Evolutionary conservation across 2,113 vertebrate species (phyloP).

Genomic region (Panthera leo): DNA sequence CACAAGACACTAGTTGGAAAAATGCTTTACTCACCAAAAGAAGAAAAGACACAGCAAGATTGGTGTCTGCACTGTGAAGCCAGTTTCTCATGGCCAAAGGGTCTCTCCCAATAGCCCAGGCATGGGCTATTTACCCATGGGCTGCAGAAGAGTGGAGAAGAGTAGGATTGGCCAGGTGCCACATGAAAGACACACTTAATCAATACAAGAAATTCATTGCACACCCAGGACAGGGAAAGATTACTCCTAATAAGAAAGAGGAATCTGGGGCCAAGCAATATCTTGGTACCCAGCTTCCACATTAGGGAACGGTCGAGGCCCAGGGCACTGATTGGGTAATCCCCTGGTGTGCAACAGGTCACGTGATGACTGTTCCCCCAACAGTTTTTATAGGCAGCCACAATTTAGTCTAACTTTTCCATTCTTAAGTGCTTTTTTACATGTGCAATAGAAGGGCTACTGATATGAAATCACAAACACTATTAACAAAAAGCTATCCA

Average conservation of each 20-base stretch:
- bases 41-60: background rate
- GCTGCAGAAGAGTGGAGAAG: background rate
- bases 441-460: background rate
- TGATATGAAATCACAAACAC: constrained; percentile 39
- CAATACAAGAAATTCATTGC: background rate
- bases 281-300: background rate
- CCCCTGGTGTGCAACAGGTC: too few relatives aligned
- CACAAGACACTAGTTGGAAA: background rate
- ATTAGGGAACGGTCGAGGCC: background rate
- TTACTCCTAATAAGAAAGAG: background rate
- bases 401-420: constrained; percentile 47
- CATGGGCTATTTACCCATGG: too few relatives aligned
- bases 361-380: background rate
- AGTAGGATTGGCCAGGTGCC: background rate
- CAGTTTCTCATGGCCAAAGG: background rate
- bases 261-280: background rate
- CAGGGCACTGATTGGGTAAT: background rate
- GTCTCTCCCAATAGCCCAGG: background rate
- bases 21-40: background rate
- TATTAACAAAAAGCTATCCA: constrained; percentile 33
- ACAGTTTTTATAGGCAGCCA: background rate
- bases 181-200: background rate
- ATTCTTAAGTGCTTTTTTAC: constrained; percentile 46
- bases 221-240: background rate
- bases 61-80: background rate